Base-by-base conservation (phyloP, 2,888 invertebrate species). In the Eilema sororculum region DNA sequence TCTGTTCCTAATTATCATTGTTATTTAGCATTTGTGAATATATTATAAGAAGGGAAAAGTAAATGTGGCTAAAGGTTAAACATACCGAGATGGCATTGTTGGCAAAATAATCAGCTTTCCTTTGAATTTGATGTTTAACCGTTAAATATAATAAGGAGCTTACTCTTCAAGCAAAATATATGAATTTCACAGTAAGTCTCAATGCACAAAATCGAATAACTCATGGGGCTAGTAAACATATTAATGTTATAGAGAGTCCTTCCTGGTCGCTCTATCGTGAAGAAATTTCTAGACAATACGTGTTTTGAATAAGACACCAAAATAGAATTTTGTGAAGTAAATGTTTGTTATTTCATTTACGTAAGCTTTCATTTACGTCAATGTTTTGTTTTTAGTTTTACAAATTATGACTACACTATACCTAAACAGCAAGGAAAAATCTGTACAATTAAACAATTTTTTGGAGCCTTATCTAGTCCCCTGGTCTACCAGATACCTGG, bases 91-190 rank as follows among this genome's bases (percentile, higher is more conserved):
- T 24, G 58, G 41, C 41, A 41, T 25, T 65, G 68, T 71, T 52
- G 46, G 10, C 13, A 66, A 70, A 67, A 63, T 64, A 74, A 75
- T 66, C 66, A 37, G 61, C 65, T 71, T 76, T 68, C 3, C 41
- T 59, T 62, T 59, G 52, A 13, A 41, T 24, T 13, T 57, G 30
- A 25, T 56, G 25, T 22, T 30, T 52, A 46, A 22, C 28, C 52
- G 25, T 65, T 60, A 20, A 25, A 61, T 25, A 58, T 20, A 20
- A 46, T 20, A 25, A 16, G 24, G n/a, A 37, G 33, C 33, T 37
- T 61, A 9, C 37, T 37, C 20, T 22, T 57, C 8, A 28, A 58
- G 22, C 22, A 24, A 13, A 65, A 57, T 57, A 65, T 25, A 8
- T 58, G n/a, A 20, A 57, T 57, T 37, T 33, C 22, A 24, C 37